Evolutionary conservation across 2,888 invertebrate genomes (phyloP).

Genomic region (Ceraclea dissimilis): DNA sequence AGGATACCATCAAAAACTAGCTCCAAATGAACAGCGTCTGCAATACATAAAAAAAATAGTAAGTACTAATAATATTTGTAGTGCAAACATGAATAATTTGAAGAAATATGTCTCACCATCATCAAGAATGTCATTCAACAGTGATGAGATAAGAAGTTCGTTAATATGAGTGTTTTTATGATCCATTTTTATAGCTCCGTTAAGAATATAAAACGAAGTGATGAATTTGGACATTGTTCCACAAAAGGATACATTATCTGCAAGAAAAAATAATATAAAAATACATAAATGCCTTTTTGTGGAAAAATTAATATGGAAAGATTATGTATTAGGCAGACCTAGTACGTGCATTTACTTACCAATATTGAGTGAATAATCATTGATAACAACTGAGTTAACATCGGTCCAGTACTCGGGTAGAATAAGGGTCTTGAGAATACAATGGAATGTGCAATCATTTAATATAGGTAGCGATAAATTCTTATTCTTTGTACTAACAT

Average conservation of each 20-base stretch:
- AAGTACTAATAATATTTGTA: neutral
- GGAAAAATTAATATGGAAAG: neutral
- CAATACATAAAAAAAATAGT: constrained; percentile 19
- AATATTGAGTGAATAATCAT: constrained; percentile 20
- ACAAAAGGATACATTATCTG: constrained; percentile 53
- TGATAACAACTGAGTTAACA: constrained; percentile 2
- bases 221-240: constrained; percentile 58
- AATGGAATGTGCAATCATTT: constrained; percentile 16
- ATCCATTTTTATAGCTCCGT: constrained; percentile 28
- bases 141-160: constrained; percentile 35
- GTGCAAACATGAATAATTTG: neutral
- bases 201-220: constrained; percentile 43
- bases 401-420: constrained; percentile 19
- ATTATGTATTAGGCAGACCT: too few species aligned
- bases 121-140: constrained; percentile 43
- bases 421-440: constrained; percentile 12
- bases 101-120: constrained; percentile 34
- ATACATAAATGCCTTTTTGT: neutral
- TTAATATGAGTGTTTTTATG: constrained; percentile 4
- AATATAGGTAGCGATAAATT: neutral
- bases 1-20: constrained; percentile 49
- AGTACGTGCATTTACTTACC: constrained; percentile 10
- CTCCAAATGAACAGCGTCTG: constrained; percentile 57
- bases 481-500: neutral
- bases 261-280: constrained; percentile 18